phyloP scores from a whole-genome alignment of 2,113 vertebrate species.

The Onychostoma macrolepis region DNA sequence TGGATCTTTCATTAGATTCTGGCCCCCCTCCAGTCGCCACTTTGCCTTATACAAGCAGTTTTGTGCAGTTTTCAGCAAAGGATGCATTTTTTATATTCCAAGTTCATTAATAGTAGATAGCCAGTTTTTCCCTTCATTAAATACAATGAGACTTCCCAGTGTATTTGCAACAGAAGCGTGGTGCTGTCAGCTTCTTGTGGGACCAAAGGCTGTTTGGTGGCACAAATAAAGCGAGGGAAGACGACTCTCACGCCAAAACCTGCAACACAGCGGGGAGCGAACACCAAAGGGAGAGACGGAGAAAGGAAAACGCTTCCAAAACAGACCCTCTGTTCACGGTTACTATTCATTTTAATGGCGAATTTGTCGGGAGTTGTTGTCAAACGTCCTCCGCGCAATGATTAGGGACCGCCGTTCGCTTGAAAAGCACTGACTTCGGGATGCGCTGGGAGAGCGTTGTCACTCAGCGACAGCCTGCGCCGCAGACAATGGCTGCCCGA shows the following conservation, averaged over 20 bases:
- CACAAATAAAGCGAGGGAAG: slow-evolving; percentile 68
- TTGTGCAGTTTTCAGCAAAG: slow-evolving; percentile 76
- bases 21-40: slow-evolving; percentile 72
- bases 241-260: slow-evolving; percentile 67
- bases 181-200: slow-evolving; percentile 73
- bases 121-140: slow-evolving; percentile 81
- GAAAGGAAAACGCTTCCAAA: slow-evolving; percentile 60
- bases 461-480: slow-evolving; percentile 74
- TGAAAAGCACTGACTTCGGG: slow-evolving; percentile 76
- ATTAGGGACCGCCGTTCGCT: slow-evolving; percentile 77
- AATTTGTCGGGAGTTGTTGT: slow-evolving; percentile 76
- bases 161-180: slow-evolving; percentile 69
- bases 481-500: slow-evolving; percentile 77
- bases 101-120: slow-evolving; percentile 82
- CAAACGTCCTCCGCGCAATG: slow-evolving; percentile 75
- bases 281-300: slow-evolving; percentile 55
- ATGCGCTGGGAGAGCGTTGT: slow-evolving; percentile 73
- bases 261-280: slow-evolving; percentile 65
- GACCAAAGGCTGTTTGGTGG: slow-evolving; percentile 75
- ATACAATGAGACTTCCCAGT: slow-evolving; percentile 78
- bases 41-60: slow-evolving; percentile 76
- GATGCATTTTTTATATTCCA: slow-evolving; percentile 71
- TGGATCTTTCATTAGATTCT: slow-evolving; percentile 77
- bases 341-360: slow-evolving; percentile 80
- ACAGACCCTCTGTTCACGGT: slow-evolving; percentile 63